Evolutionary conservation across 2,797 vertebrate genomes (phyloP).

Genomic region (Malurus splendens): DNA sequence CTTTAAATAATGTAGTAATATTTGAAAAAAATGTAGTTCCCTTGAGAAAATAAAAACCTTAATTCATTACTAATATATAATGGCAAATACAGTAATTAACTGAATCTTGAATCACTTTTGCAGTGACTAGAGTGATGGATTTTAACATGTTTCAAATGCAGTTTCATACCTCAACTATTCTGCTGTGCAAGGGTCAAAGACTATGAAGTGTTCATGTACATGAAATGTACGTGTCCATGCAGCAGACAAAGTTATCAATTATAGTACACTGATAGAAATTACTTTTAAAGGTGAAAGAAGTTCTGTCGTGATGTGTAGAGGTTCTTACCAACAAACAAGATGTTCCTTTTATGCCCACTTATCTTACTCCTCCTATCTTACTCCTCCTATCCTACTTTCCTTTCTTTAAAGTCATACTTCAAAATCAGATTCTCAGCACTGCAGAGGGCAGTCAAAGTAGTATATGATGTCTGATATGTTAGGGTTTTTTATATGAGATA

Average conservation of each 20-base stretch:
- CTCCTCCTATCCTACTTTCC: background rate
- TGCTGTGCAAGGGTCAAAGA: background rate
- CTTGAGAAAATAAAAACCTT: background rate
- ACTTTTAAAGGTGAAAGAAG: background rate
- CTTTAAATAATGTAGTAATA: background rate
- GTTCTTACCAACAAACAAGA: background rate
- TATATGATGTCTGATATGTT: background rate
- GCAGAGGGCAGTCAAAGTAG: background rate
- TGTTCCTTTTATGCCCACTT: background rate
- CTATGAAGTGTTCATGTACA: background rate
- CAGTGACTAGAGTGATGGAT: background rate
- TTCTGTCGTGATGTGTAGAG: fast-evolving
- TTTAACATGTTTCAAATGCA: background rate
- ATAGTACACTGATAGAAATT: background rate
- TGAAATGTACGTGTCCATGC: background rate
- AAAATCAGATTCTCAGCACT: background rate
- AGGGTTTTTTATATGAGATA: background rate
- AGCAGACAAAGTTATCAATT: background rate
- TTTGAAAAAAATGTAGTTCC: background rate
- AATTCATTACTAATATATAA: background rate
- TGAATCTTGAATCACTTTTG: background rate
- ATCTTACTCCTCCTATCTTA: background rate
- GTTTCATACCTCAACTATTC: background rate
- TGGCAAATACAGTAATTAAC: background rate
- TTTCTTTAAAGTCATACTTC: background rate